phyloP scores from a whole-genome alignment of 2,113 vertebrate species.

The Cervus canadensis region DNA sequence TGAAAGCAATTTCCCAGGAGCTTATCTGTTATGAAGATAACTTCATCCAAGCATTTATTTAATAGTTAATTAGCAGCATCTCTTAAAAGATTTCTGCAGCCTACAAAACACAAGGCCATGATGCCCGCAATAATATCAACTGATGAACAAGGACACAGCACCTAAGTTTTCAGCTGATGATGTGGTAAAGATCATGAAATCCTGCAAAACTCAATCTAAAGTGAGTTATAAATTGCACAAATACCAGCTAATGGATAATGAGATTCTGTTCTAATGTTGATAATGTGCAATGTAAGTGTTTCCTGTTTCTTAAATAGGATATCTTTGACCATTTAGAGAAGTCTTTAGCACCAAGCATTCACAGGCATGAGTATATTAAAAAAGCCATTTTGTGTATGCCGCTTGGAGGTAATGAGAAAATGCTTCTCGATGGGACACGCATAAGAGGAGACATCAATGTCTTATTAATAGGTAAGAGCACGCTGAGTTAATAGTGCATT shows the following conservation, averaged over 20 bases:
- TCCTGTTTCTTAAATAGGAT: conserved; percentile 84
- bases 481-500: conserved; percentile 82
- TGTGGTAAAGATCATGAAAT: conserved; percentile 88
- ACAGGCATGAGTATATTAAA: conserved; percentile 86
- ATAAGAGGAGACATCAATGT: conserved; percentile 88
- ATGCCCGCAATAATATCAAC: conserved; percentile 81
- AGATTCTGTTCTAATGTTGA: conserved; percentile 78
- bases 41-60: conserved; percentile 71
- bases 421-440: conserved; percentile 80
- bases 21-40: conserved; percentile 66
- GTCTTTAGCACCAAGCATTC: conserved; percentile 84
- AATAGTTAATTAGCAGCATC: conserved; percentile 73
- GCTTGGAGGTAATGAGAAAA: conserved; percentile 86
- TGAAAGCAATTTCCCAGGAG: conserved; percentile 66
- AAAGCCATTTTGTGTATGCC: conserved; percentile 86
- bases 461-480: conserved; percentile 86
- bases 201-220: conserved; percentile 85
- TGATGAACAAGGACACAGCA: conserved; percentile 85
- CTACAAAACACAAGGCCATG: conserved; percentile 74
- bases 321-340: conserved; percentile 88
- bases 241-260: conserved; percentile 79
- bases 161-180: conserved; percentile 80
- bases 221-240: conserved; percentile 79
- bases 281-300: conserved; percentile 82
- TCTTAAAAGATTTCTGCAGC: conserved; percentile 67